Base-by-base conservation (phyloP, 2,113 vertebrate genomes). In the Ophiodon elongatus region DNA sequence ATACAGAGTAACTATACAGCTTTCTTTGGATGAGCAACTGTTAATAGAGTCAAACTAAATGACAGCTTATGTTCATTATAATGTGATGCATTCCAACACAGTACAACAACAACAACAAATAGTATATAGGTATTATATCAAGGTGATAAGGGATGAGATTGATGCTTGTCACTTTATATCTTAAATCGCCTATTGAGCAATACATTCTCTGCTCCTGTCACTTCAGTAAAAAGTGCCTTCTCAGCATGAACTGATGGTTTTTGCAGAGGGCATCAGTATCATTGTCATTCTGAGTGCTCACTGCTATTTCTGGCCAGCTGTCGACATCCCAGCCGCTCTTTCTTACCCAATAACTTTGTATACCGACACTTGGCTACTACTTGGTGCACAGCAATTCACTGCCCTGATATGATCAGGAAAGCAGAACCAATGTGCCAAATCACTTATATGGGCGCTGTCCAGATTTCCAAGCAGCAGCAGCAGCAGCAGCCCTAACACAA, bases 201-300 rank as follows among this genome's bases (percentile, higher is more conserved):
- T 83, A 83, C 21, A 91, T 84, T 21, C 65, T 68, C 41, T 70
- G 71, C 73, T 75, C 89, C 79, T 84, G 73, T 87, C 86, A 83
- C 77, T 78, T 83, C 72, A 74, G 29, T 73, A 65, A 71, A 82
- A 93, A 91, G 73, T 79, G 93, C 91, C 80, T 89, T 83, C 86
- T 94, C 91, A 91, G 91, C 92, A 90, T 31, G 37, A 90, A 76
- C 75, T 79, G 71, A 31, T 76, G 77, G 65, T 90, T 85, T 90
- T 85, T 86, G 65, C 73, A 84, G 88, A 91, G 89, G 87, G 73
- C 84, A 85, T 79, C n/a, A 25, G 80, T 91, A 85, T 94, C 89
- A 91, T 90, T 94, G 92, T 91, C 83, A 93, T 93, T 93, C 87
- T 64, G 63, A 82, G 81, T 4, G 75, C 88, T 89, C 76, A 57